Evolutionary conservation across 2,888 invertebrate genomes (phyloP).

Genomic region (Scaptomyza tumidula): DNA sequence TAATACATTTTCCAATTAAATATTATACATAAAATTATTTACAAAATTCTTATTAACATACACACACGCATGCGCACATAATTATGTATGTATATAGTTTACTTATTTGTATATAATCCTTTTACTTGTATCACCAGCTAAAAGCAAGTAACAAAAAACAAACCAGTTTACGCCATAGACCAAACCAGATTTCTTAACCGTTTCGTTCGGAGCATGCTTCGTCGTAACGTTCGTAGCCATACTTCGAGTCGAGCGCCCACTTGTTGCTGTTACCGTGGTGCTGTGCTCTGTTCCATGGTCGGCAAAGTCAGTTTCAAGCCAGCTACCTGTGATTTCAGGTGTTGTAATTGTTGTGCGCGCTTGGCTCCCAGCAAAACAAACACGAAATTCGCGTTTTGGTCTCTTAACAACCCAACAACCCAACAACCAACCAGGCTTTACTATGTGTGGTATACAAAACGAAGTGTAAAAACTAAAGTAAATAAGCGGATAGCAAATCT

Average conservation of each 20-base stretch:
- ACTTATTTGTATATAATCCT: slow-evolving; percentile 48
- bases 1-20: neutral
- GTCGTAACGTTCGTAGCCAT: slow-evolving; percentile 20
- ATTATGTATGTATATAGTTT: slow-evolving; percentile 7
- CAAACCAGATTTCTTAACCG: slow-evolving; percentile 64
- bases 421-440: slow-evolving; percentile 6
- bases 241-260: slow-evolving; percentile 61
- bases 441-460: slow-evolving; percentile 28
- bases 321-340: slow-evolving; percentile 69
- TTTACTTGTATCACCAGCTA: slow-evolving; percentile 58
- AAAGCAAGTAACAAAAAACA: slow-evolving; percentile 45
- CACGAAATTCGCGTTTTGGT: slow-evolving; percentile 49
- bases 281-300: slow-evolving; percentile 51
- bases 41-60: slow-evolving; percentile 13
- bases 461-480: slow-evolving; percentile 26
- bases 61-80: slow-evolving; percentile 10
- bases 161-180: slow-evolving; percentile 50
- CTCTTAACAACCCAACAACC: slow-evolving; percentile 1
- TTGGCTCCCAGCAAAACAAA: slow-evolving; percentile 33
- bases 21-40: slow-evolving; percentile 16
- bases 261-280: slow-evolving; percentile 71
- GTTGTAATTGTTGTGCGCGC: slow-evolving; percentile 59
- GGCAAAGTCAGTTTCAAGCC: slow-evolving; percentile 73
- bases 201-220: slow-evolving; percentile 42
- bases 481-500: slow-evolving; percentile 23